Conservation (phyloP, 2,113 vertebrate species). For the Microcebus lehilahytsara region DNA sequence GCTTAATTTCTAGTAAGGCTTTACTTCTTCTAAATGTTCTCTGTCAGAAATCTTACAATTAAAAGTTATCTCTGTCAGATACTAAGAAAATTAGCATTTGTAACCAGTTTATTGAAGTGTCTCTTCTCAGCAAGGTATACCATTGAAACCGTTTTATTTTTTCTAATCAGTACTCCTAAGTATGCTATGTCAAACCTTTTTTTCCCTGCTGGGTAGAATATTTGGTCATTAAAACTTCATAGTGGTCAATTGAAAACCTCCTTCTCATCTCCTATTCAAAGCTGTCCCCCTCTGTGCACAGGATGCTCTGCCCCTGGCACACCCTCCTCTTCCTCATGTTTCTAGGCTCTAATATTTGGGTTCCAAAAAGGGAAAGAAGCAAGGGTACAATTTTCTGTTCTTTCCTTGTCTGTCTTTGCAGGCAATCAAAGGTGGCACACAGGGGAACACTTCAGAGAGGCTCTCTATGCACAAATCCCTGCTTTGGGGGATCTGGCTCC, state of each 20-base stretch:
- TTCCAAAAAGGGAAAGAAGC: background rate
- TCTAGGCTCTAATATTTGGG: background rate
- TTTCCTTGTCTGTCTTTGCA: background rate
- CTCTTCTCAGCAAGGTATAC: background rate
- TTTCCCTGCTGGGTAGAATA: background rate
- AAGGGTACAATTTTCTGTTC: background rate
- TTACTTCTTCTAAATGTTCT: constrained; percentile 24
- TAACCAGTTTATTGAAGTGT: background rate
- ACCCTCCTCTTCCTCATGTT: background rate
- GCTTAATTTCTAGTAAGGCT: constrained; percentile 4
- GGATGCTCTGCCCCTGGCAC: background rate
- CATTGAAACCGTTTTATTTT: background rate
- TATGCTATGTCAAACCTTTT: background rate
- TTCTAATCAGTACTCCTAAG: background rate
- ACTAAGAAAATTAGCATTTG: constrained; percentile 24
- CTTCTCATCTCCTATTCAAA: background rate
- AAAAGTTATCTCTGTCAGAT: background rate
- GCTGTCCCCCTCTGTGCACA: background rate
- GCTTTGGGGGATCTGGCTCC: no score
- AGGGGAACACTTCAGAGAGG: background rate
- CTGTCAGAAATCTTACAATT: constrained; percentile 16
- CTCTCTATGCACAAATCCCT: accelerated
- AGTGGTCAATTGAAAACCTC: background rate
- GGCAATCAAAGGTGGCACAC: background rate
- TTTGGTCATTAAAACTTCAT: background rate